These are phyloP conservation scores for Notamacropus eugenii DNA, from an alignment of 2,797 vertebrate species.

Conservation along the genomic window DNA sequence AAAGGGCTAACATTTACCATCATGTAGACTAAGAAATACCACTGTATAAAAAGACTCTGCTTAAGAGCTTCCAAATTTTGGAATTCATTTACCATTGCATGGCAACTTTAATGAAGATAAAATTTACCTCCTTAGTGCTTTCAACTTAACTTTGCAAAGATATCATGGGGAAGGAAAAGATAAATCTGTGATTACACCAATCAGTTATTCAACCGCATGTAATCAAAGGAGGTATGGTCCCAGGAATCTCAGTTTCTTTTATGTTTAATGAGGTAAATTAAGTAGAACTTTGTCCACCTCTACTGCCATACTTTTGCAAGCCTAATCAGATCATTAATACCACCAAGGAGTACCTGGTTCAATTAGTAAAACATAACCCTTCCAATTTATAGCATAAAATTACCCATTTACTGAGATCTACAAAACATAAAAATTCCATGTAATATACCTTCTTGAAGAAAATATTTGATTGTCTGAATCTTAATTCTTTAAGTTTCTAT, in stretches of 20 bases:
- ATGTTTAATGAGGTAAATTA: conserved; percentile 28
- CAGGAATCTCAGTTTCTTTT: conserved; percentile 15
- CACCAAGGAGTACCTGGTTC: background rate
- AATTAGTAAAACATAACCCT: conserved; percentile 31
- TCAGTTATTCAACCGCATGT: background rate
- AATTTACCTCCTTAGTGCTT: background rate
- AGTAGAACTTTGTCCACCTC: conserved; percentile 28
- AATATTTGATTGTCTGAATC: conserved; percentile 19
- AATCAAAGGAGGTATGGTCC: conserved; percentile 2
- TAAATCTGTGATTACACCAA: conserved; percentile 4
- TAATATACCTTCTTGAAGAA: conserved; percentile 36
- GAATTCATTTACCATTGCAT: background rate
- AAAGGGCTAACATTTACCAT: background rate
- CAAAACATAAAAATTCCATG: conserved; percentile 45
- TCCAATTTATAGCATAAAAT: conserved; percentile 54
- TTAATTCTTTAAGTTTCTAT: conserved; percentile 10
- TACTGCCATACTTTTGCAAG: conserved; percentile 32
- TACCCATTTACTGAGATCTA: conserved; percentile 8
- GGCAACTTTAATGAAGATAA: background rate
- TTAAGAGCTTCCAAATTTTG: background rate
- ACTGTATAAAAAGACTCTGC: background rate
- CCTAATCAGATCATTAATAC: background rate
- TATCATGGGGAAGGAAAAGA: conserved; percentile 21
- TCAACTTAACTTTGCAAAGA: conserved; percentile 17
- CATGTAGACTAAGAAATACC: background rate